Evolutionary conservation across 2,888 invertebrate genomes (phyloP), one percentile per base, ranked within the genome.

Genomic region (Nephrotoma appendiculata): DNA sequence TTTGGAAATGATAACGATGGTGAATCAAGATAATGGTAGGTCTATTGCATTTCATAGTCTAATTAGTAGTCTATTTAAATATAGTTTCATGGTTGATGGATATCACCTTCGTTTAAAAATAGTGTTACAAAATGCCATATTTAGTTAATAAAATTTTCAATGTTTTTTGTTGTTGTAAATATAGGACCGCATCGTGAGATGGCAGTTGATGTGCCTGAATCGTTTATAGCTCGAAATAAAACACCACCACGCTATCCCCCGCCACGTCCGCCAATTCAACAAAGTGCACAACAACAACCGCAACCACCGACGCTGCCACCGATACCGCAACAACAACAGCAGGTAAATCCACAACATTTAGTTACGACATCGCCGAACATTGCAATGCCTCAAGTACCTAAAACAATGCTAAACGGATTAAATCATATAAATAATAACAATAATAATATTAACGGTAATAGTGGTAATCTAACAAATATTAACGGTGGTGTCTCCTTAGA

Each of bases 151-250:
- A 42, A 71, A 31, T 71, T 9, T 71, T 71, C 71, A 71, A 71
- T 71, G 71, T 12, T 57, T 15, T 31, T 71, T 71, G n/a, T n/a
- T n/a, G n/a, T n/a, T 71, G 12, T 87, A 71, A 41, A 52, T 92
- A 94, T 92, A 94, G 96, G 96, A 92, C 97, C 97, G 90, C 98
- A 98, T 94, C 95, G 98, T 91, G 99, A 99, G 95, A 98, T 98
- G 97, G 98, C 99, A 91, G 98, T 99, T 92, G 99, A 99, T 93
- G 98, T 98, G 90, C 99, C 99, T 90, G 98, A 98, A 91, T 96
- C 96, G 90, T 98, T 98, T 93, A 95, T 97, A 90, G 97, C 96
- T 89, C 93, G 96, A 90, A 96, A 96, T 92, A 98, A 98, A 93
- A 97, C 97, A 88, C 97, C 97, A 83, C 98, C 98, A 57, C 94